Conservation (phyloP, 2,888 invertebrate species). For the Apocheima hispidaria region DNA sequence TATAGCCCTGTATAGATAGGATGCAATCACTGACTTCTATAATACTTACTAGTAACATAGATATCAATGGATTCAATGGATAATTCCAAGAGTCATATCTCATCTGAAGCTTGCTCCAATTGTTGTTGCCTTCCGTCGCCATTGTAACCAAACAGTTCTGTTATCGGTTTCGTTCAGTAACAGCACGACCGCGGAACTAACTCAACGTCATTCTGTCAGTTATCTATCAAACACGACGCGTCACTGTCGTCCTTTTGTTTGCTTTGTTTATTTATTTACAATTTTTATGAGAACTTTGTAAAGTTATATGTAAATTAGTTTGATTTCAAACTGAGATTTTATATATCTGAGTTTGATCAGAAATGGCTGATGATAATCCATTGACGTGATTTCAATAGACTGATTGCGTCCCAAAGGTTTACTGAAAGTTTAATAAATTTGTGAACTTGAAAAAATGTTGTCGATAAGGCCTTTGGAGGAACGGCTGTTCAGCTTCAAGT, state of each 20-base stretch:
- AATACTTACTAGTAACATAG: too few relatives aligned
- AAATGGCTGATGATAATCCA: not conserved
- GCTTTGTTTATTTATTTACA: conserved; percentile 32
- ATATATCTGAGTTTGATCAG: not conserved
- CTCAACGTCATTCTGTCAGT: conserved; percentile 44
- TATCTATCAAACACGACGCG: conserved; percentile 41
- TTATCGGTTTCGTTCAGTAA: conserved; percentile 44
- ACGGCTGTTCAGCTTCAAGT: conserved; percentile 74
- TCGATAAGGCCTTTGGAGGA: conserved; percentile 68
- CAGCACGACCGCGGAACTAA: conserved; percentile 22
- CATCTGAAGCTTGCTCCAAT: not conserved
- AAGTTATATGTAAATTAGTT: not conserved
- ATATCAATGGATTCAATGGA: conserved; percentile 4
- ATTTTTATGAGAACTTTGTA: conserved; percentile 30
- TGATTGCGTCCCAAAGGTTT: not conserved
- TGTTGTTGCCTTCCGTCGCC: conserved; percentile 4
- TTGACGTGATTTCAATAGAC: not conserved
- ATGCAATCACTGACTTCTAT: too few relatives aligned
- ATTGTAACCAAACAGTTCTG: conserved; percentile 29
- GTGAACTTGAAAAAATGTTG: conserved; percentile 60
- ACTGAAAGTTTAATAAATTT: not conserved
- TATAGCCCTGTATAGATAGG: too few relatives aligned
- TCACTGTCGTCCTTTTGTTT: conserved; percentile 32
- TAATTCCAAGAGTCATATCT: conserved; percentile 13
- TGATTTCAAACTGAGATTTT: not conserved